Evolutionary conservation across 2,113 vertebrate genomes (phyloP).

Genomic region (Chelonoidis abingdonii): DNA sequence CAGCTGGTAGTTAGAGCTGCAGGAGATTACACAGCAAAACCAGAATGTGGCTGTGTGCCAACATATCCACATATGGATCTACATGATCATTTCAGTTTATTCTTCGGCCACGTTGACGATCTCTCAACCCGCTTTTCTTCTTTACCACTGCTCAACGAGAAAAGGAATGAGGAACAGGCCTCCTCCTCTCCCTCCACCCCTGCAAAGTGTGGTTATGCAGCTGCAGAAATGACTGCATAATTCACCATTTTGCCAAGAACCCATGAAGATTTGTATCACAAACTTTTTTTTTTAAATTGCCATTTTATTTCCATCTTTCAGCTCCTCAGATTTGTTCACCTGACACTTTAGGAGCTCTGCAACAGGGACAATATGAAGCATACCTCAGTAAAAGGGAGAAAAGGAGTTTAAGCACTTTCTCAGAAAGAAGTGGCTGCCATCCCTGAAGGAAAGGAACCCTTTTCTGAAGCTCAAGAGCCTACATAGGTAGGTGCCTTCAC

Average conservation of each 20-base stretch:
- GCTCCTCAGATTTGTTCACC: too few relatives aligned
- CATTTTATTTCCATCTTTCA: too few relatives aligned
- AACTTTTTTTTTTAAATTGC: too few relatives aligned
- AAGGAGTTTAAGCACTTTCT: background rate
- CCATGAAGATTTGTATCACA: background rate
- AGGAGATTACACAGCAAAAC: background rate
- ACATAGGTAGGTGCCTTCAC: background rate
- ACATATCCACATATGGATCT: fast-evolving
- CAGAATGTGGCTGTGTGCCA: fast-evolving
- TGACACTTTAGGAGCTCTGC: too few relatives aligned
- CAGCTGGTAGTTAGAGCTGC: background rate
- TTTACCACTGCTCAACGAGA: background rate
- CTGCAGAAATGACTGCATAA: background rate
- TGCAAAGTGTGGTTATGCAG: too few relatives aligned
- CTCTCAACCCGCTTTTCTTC: background rate
- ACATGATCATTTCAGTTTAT: background rate
- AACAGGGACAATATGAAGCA: too few relatives aligned
- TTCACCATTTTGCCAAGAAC: fast-evolving
- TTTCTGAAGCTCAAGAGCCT: background rate
- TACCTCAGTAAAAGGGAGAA: background rate
- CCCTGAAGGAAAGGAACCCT: background rate
- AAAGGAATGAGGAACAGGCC: background rate
- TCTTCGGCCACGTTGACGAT: fast-evolving
- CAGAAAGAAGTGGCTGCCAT: background rate
- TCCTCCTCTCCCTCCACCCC: fast-evolving